Conservation (phyloP, 2,888 invertebrate genomes). For the Argyresthia albistria region DNA sequence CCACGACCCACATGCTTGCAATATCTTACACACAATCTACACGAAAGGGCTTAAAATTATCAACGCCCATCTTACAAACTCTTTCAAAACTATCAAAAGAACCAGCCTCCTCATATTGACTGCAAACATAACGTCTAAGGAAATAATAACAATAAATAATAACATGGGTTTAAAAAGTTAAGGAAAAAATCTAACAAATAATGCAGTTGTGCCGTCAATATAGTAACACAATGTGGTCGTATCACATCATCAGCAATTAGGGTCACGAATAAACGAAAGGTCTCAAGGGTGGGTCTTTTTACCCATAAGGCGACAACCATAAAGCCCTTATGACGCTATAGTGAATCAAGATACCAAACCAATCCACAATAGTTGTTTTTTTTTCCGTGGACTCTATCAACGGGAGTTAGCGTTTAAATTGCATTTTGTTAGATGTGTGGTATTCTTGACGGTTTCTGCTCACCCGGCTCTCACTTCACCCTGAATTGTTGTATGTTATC, state of each 20-base stretch:
- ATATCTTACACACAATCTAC: too few relatives aligned
- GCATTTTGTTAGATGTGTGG: not conserved
- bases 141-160: conserved; percentile 8
- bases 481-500: conserved; percentile 20
- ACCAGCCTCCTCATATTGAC: not conserved
- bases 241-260: conserved; percentile 70
- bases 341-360: conserved; percentile 60
- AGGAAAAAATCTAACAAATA: conserved; percentile 43
- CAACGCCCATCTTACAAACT: not conserved
- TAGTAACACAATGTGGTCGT: conserved; percentile 37
- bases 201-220: conserved; percentile 41
- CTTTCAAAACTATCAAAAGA: not conserved
- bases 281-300: conserved; percentile 54
- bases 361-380: too few relatives aligned
- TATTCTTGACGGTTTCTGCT: conserved; percentile 20
- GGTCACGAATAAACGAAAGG: conserved; percentile 66
- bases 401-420: not conserved
- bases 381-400: not conserved
- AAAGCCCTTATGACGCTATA: conserved; percentile 51
- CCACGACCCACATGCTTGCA: too few relatives aligned
- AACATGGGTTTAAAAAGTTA: conserved; percentile 2
- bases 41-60: too few relatives aligned
- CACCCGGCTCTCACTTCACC: conserved; percentile 62
- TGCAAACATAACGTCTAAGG: not conserved
- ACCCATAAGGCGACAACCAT: conserved; percentile 50